phyloP scores from a whole-genome alignment of 2,888 invertebrate species.

The Campoletis raptor region DNA sequence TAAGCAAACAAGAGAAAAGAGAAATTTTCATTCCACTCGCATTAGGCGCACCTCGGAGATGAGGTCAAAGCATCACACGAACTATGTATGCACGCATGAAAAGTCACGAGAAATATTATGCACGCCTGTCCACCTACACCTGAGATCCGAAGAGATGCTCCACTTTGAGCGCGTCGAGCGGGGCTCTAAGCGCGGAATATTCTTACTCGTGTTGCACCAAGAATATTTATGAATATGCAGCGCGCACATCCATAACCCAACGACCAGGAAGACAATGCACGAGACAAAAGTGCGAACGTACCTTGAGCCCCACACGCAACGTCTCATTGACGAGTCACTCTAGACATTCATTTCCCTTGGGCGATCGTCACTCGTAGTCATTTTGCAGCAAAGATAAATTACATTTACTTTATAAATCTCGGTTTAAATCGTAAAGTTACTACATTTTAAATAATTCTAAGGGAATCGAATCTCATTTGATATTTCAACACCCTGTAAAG shows the following conservation, averaged over 20 bases:
- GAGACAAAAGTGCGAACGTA: conserved; percentile 1
- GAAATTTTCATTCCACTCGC: conserved; percentile 60
- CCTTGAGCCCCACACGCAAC: conserved; percentile 17
- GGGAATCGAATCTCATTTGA: too few relatives aligned
- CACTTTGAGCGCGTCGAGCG: conserved; percentile 58
- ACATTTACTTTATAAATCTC: conserved; percentile 4
- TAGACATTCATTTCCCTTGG: conserved; percentile 23
- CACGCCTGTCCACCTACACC: conserved; percentile 80
- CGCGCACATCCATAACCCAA: conserved; percentile 65
- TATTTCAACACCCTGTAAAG: too few relatives aligned
- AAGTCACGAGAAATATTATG: conserved; percentile 64
- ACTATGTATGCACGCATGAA: conserved; percentile 30
- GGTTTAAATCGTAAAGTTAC: not conserved
- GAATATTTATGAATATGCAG: conserved; percentile 79
- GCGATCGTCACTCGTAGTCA: conserved; percentile 7
- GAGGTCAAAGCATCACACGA: conserved; percentile 58
- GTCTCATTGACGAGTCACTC: conserved; percentile 45
- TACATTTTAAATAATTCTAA: not conserved
- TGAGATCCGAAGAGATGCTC: conserved; percentile 63
- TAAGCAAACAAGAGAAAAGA: conserved; percentile 31
- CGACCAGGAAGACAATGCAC: conserved; percentile 63
- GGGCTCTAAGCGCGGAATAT: conserved; percentile 27
- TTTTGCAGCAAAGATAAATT: conserved; percentile 8
- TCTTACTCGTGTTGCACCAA: conserved; percentile 53
- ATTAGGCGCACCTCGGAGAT: conserved; percentile 61